Conservation (phyloP, 2,888 invertebrate species). For the Brenthis daphne region DNA sequence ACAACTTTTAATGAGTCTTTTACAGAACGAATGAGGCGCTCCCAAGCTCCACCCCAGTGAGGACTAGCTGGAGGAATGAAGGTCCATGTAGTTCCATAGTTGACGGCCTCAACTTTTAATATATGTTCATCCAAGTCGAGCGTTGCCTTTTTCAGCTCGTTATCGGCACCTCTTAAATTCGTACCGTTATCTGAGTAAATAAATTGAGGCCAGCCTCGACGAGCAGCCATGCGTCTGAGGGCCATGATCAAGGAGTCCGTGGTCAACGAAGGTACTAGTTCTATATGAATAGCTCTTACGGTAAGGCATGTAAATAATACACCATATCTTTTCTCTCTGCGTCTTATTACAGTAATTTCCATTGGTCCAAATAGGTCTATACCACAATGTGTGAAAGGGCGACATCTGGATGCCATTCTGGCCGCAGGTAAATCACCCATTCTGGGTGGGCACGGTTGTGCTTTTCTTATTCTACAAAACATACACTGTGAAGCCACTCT, state of each 20-base stretch:
- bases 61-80: slow-evolving; percentile 11
- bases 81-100: slow-evolving; percentile 5
- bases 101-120: neutral
- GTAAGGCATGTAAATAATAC: slow-evolving; percentile 30
- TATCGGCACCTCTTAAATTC: slow-evolving; percentile 13
- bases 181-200: slow-evolving; percentile 12
- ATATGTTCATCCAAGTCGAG: neutral
- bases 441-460: slow-evolving; percentile 33
- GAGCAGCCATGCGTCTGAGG: slow-evolving; percentile 33
- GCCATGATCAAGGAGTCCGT: slow-evolving; percentile 39
- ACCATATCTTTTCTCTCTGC: slow-evolving; percentile 25
- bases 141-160: slow-evolving; percentile 2
- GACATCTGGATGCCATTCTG: slow-evolving; percentile 32
- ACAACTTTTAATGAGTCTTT: slow-evolving; percentile 5
- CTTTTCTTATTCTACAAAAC: slow-evolving; percentile 36
- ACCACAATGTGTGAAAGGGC: slow-evolving; percentile 35
- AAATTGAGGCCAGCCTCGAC: slow-evolving; percentile 20
- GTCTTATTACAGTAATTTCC: slow-evolving; percentile 32
- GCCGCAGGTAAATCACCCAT: slow-evolving; percentile 43
- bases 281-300: slow-evolving; percentile 25
- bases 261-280: slow-evolving; percentile 15
- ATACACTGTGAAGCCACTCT: slow-evolving; percentile 37
- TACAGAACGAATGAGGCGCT: slow-evolving; percentile 1
- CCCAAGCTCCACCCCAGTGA: slow-evolving; percentile 19
- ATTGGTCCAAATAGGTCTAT: slow-evolving; percentile 32